These are phyloP conservation scores for Scaptodrosophila lebanonensis DNA, from an alignment of 1,140 invertebrate species.

Conservation along the genomic window DNA sequence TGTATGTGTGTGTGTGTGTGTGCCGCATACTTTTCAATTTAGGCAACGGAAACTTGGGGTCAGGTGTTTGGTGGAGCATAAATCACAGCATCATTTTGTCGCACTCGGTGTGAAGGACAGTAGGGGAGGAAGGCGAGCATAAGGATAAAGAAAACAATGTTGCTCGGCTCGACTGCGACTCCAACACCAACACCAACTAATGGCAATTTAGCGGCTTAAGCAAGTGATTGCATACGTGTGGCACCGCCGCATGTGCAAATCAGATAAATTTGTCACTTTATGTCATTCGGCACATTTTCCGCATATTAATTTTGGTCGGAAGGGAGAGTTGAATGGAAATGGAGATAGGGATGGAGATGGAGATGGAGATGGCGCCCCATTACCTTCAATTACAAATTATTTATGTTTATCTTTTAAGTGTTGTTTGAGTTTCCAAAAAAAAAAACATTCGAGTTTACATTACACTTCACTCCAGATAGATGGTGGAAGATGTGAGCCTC, in stretches of 20 bases:
- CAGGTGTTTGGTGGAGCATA: conserved; percentile 1
- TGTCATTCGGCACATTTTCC: conserved; percentile 30
- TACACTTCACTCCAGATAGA: no score
- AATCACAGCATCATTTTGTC: conserved; percentile 14
- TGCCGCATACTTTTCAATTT: conserved; percentile 27
- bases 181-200: neutral
- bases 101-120: no score
- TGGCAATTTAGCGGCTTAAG: conserved; percentile 13
- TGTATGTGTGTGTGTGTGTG: conserved; percentile 6
- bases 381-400: neutral
- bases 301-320: no score
- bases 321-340: no score
- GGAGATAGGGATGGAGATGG: conserved; percentile 4
- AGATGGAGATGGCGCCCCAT: neutral
- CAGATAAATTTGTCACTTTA: conserved; percentile 50
- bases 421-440: no score
- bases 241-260: conserved; percentile 23
- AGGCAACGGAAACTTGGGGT: conserved; percentile 6
- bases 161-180: no score
- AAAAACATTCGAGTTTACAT: no score
- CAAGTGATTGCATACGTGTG: conserved; percentile 42
- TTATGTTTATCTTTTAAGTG: no score
- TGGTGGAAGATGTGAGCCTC: no score
- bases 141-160: no score
- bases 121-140: no score